These are phyloP conservation scores for Ptychadena robeensis DNA, from an alignment of 2,797 vertebrate genomes.

Conservation along the genomic window DNA sequence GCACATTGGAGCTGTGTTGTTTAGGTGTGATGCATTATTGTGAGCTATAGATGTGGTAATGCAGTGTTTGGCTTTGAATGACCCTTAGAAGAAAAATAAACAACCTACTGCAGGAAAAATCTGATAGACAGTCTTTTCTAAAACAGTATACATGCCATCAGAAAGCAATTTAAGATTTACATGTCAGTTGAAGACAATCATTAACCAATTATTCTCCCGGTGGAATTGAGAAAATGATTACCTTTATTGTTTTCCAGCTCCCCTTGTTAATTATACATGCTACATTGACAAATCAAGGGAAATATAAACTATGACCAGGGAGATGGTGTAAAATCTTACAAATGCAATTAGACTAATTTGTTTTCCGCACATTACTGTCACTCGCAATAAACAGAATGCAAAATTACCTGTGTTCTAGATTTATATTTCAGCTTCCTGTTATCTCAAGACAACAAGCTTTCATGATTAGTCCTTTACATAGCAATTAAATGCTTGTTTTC, in stretches of 20 bases:
- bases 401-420: conserved; percentile 39
- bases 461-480: conserved; percentile 17
- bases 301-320: conserved; percentile 56
- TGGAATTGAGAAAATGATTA: conserved; percentile 45
- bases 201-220: conserved; percentile 26
- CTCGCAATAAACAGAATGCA: conserved; percentile 35
- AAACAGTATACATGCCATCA: conserved; percentile 1
- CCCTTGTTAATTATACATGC: conserved; percentile 49
- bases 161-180: conserved; percentile 19
- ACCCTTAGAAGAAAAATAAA: not conserved
- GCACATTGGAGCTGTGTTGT: no score
- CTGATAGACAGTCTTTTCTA: not conserved
- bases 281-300: conserved; percentile 27
- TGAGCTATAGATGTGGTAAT: no score
- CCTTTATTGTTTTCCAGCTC: conserved; percentile 30
- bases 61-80: no score
- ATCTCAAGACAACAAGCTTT: conserved; percentile 27
- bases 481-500: conserved; percentile 9
- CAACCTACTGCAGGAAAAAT: not conserved
- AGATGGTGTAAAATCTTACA: conserved; percentile 52
- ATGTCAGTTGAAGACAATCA: conserved; percentile 31
- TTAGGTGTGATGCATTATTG: no score
- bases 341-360: conserved; percentile 60
- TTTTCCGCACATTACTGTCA: conserved; percentile 57
- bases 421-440: conserved; percentile 36